phyloP scores from a whole-genome alignment of 2,888 invertebrate species.

The Chymomyza fuscimana region DNA sequence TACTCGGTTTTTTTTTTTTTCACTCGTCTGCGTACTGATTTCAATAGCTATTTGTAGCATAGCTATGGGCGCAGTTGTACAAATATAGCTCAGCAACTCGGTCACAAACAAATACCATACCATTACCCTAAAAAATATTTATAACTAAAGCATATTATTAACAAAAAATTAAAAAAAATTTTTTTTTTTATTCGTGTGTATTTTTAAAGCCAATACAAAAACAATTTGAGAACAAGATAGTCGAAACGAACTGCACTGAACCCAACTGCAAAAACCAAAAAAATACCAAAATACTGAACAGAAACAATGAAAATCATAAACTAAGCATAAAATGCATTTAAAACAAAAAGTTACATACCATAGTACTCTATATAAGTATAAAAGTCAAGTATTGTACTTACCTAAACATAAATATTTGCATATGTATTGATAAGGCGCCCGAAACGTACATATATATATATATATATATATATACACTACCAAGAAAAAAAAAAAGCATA shows the following conservation, averaged over 20 bases:
- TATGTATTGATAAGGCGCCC: background rate
- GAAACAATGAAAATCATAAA: slow-evolving; percentile 49
- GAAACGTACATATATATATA: background rate
- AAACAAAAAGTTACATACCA: slow-evolving; percentile 17
- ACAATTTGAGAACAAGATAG: no score
- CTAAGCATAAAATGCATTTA: slow-evolving; percentile 72
- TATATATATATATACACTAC: background rate
- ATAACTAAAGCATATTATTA: slow-evolving; percentile 48
- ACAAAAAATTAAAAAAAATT: slow-evolving; percentile 19
- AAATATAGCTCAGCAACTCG: slow-evolving; percentile 55
- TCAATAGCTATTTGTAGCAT: background rate
- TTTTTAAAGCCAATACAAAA: background rate
- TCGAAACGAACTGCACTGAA: no score
- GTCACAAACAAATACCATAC: slow-evolving; percentile 48
- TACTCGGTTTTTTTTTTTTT: background rate
- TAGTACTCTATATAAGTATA: background rate
- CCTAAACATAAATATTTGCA: background rate
- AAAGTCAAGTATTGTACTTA: background rate
- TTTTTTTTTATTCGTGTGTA: background rate
- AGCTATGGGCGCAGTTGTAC: slow-evolving; percentile 42
- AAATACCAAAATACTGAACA: slow-evolving; percentile 38
- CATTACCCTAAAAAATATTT: slow-evolving; percentile 42
- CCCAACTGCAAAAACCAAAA: background rate
- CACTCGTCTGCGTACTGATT: background rate
- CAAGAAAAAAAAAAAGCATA: background rate